Evolutionary conservation across 1,140 invertebrate species (phyloP).

Genomic region (Lamellibrachia luymesi): DNA sequence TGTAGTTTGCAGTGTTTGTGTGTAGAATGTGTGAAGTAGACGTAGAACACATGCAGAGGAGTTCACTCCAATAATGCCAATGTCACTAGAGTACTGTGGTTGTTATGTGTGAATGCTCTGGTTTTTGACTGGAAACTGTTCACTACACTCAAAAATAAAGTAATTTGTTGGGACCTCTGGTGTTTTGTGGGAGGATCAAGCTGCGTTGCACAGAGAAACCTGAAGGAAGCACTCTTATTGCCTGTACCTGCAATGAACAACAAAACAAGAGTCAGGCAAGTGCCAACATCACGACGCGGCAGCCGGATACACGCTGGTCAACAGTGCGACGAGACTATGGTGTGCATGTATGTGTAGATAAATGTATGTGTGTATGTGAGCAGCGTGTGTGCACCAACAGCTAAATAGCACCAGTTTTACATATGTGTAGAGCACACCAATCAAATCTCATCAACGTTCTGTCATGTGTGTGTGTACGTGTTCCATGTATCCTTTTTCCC

Average conservation of each 20-base stretch:
- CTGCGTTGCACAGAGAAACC: slow-evolving; percentile 3
- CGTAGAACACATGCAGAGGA: neutral
- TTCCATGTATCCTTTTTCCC: neutral
- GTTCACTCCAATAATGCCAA: neutral
- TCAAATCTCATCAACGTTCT: neutral
- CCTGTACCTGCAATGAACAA: neutral
- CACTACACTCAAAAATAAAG: slow-evolving; percentile 5
- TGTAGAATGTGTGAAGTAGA: neutral
- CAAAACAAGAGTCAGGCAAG: neutral
- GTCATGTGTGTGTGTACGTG: neutral
- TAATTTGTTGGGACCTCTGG: slow-evolving; percentile 4
- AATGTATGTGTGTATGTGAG: neutral
- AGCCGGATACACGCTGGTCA: neutral
- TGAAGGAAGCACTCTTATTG: neutral
- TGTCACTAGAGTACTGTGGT: neutral
- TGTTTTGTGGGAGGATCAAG: slow-evolving; percentile 4
- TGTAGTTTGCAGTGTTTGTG: neutral
- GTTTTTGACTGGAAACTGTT: neutral
- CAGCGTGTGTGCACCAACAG: neutral
- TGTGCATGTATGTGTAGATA: neutral
- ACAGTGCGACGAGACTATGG: neutral
- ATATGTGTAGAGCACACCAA: neutral
- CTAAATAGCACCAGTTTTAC: neutral
- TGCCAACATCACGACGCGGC: neutral
- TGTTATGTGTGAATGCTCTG: neutral